Percentiles rank a stretch among this genome's conserved stretches.
phyloP scores from a whole-genome alignment of 2,113 vertebrate species.

The Muntiacus reevesi region DNA sequence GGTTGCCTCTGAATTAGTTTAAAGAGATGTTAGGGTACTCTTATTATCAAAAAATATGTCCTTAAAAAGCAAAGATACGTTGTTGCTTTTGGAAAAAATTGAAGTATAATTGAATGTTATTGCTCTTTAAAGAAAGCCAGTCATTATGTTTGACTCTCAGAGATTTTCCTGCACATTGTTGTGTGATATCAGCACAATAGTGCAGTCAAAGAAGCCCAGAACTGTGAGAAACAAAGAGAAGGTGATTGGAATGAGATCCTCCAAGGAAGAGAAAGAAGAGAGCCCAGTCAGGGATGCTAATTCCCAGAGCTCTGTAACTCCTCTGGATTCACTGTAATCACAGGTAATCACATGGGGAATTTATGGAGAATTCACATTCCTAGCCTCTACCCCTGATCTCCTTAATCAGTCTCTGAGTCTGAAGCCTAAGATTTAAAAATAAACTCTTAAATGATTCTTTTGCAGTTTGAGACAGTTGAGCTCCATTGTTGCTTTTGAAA shows the following conservation, averaged over 20 bases:
- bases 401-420: not conserved
- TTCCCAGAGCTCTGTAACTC: not conserved
- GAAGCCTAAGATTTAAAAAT: not conserved
- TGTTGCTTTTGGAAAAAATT: not conserved
- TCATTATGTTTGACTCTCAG: not conserved
- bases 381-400: not conserved
- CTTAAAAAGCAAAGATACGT: not conserved
- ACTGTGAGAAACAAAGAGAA: constrained; percentile 4
- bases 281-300: not conserved
- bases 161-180: not conserved
- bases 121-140: not conserved
- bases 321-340: not conserved
- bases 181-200: not conserved
- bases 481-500: not conserved
- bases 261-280: not conserved
- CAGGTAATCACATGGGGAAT: not conserved
- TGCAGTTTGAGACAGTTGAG: not conserved
- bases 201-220: not conserved
- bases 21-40: not conserved
- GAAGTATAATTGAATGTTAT: not conserved
- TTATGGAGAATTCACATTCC: not conserved
- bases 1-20: constrained; percentile 5
- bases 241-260: not conserved
- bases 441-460: constrained; percentile 1
- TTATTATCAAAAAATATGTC: not conserved